These are phyloP conservation scores for Maccullochella peelii DNA, from an alignment of 2,113 vertebrate genomes.

Conservation along the genomic window DNA sequence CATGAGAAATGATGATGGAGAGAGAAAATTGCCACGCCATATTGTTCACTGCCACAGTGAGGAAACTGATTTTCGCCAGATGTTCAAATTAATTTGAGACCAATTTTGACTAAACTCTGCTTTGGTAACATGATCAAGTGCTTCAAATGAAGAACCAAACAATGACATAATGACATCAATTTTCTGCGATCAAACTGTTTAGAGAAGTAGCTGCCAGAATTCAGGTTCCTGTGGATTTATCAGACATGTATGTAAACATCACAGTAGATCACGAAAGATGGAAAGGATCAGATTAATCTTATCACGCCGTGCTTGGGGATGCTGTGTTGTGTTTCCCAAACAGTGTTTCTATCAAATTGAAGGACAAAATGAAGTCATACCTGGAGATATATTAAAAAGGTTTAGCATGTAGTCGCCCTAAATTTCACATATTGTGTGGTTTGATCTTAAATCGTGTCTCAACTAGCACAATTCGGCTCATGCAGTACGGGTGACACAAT, in stretches of 20 bases:
- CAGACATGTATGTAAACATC: not conserved
- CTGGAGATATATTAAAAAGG: not conserved
- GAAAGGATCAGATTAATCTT: not conserved
- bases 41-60: conserved; percentile 11
- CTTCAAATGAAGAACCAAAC: conserved; percentile 37
- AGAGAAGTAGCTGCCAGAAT: not conserved
- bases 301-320: not conserved
- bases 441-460: not conserved
- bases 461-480: too few relatives aligned
- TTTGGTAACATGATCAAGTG: conserved; percentile 45
- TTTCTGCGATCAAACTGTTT: conserved; percentile 29
- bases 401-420: not conserved
- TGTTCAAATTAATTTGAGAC: conserved; percentile 58
- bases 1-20: conserved; percentile 39
- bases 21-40: conserved; percentile 5
- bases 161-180: conserved; percentile 39
- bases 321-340: not conserved
- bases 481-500: too few relatives aligned
- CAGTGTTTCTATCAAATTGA: not conserved
- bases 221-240: not conserved
- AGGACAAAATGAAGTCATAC: not conserved
- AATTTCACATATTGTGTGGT: not conserved
- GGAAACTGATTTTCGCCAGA: conserved; percentile 47
- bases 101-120: conserved; percentile 44
- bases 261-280: not conserved